These are phyloP conservation scores for Chitala chitala DNA, from an alignment of 2,113 vertebrate species.

Conservation along the genomic window DNA sequence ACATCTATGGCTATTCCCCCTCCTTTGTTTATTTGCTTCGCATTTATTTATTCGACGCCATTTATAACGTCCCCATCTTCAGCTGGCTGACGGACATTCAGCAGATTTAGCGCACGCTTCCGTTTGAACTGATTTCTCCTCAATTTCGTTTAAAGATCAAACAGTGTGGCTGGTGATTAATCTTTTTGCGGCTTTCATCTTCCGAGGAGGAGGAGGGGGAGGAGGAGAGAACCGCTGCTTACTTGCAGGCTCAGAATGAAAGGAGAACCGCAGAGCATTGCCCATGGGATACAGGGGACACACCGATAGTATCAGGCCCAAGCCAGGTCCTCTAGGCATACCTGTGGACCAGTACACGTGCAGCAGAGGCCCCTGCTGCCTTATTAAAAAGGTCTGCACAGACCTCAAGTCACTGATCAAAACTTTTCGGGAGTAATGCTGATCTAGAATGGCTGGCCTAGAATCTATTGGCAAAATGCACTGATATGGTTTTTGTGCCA, in stretches of 20 bases:
- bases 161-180: constrained; percentile 64
- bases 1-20: constrained; percentile 15
- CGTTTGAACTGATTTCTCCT: constrained; percentile 52
- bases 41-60: constrained; percentile 30
- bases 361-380: background rate
- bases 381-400: too few relatives aligned
- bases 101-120: constrained; percentile 38
- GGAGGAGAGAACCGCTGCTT: constrained; percentile 45
- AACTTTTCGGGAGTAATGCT: too few relatives aligned
- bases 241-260: constrained; percentile 51
- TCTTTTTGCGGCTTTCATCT: constrained; percentile 63
- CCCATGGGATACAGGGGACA: background rate
- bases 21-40: constrained; percentile 24
- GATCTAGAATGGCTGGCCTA: too few relatives aligned
- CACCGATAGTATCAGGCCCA: constrained; percentile 5
- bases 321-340: too few relatives aligned
- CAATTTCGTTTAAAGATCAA: constrained; percentile 72
- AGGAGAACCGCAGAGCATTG: constrained; percentile 31
- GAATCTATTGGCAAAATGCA: too few relatives aligned
- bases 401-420: too few relatives aligned
- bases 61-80: constrained; percentile 30
- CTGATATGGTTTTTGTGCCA: too few relatives aligned
- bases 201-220: constrained; percentile 40
- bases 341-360: too few relatives aligned
- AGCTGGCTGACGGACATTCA: constrained; percentile 35